Conservation (phyloP, 1,140 invertebrate genomes). For the Tribolium castaneum region DNA sequence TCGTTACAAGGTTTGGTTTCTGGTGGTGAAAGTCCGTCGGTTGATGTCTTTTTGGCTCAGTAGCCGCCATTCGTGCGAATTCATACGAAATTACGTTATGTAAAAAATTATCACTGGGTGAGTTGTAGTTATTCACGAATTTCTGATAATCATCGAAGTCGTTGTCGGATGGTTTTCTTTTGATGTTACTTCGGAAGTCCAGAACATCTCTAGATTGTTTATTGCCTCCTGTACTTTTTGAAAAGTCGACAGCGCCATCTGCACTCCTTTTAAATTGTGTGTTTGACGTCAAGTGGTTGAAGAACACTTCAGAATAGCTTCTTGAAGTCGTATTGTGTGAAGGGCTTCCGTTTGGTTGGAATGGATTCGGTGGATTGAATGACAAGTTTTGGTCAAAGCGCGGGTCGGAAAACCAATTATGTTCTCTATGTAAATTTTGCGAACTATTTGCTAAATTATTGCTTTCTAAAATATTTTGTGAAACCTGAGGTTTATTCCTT, state of each 20-base stretch:
- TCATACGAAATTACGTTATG: conserved; percentile 7
- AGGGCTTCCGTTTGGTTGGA: not conserved
- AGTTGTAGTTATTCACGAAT: not conserved
- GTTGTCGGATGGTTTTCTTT: not conserved
- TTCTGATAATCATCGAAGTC: conserved; percentile 3
- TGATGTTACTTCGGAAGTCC: conserved; percentile 1
- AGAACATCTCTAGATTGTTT: not conserved
- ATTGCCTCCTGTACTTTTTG: not conserved
- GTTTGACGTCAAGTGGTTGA: not conserved
- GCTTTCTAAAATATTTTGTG: conserved; percentile 13
- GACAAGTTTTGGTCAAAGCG: not conserved
- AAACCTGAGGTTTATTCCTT: conserved; percentile 37
- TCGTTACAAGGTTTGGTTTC: not conserved
- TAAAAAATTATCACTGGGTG: conserved; percentile 5
- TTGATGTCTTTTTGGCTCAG: not conserved
- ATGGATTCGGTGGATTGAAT: not conserved
- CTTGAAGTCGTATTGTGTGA: not conserved
- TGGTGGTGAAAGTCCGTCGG: not conserved
- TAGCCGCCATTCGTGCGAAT: not conserved
- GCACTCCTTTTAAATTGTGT: not conserved
- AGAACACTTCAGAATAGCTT: not conserved
- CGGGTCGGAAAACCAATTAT: not conserved
- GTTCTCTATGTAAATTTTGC: not conserved
- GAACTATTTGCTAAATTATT: conserved; percentile 33
- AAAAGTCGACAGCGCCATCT: not conserved